phyloP scores from a whole-genome alignment of 2,113 vertebrate genomes.

The Ceyx melanurus region DNA sequence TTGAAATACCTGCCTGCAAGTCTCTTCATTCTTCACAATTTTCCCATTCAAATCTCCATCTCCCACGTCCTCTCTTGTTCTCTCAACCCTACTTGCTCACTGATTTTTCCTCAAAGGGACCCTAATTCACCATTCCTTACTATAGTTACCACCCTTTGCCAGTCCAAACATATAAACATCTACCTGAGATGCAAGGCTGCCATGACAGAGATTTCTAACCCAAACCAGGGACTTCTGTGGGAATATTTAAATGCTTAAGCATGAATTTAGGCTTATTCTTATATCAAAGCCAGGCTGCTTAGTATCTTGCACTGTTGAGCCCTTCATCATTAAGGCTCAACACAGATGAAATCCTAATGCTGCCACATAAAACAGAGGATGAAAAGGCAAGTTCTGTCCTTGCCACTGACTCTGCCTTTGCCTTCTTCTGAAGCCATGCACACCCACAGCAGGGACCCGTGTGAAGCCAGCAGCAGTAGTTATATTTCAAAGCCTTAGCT shows the following conservation, averaged over 20 bases:
- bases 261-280: not conserved
- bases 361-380: not conserved
- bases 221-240: not conserved
- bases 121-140: not conserved
- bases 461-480: not conserved
- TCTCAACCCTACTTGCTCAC: not conserved
- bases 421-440: not conserved
- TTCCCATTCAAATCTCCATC: not conserved
- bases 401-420: not conserved
- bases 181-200: not conserved
- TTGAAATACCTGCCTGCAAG: not conserved
- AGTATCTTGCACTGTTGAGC: not conserved
- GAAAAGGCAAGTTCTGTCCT: slow-evolving; percentile 1
- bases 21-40: not conserved
- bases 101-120: not conserved
- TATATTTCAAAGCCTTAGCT: not conserved
- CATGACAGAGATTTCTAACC: not conserved
- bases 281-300: not conserved
- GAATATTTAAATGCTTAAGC: not conserved
- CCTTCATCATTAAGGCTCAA: not conserved
- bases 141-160: not conserved
- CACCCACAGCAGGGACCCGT: not conserved
- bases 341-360: not conserved
- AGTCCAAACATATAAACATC: not conserved
- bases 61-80: not conserved